phyloP scores from a whole-genome alignment of 2,888 invertebrate species.

The Athalia circularis region DNA sequence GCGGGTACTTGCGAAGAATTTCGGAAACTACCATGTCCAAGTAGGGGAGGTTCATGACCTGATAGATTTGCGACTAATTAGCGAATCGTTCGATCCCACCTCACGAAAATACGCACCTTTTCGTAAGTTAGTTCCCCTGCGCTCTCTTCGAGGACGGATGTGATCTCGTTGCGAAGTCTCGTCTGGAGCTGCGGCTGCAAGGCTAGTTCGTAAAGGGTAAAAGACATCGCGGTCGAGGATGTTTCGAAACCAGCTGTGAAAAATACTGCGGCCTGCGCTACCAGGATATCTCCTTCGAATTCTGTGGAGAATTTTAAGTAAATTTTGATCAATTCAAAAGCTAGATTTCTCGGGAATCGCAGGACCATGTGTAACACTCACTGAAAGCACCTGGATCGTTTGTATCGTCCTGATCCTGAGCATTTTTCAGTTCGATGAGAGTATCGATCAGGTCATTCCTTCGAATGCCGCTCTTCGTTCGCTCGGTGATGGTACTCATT shows the following conservation, averaged over 20 bases:
- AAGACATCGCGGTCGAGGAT: slow-evolving; percentile 60
- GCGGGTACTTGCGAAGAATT: slow-evolving; percentile 71
- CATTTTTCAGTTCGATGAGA: slow-evolving; percentile 72
- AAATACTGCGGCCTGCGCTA: slow-evolving; percentile 64
- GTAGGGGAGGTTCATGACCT: slow-evolving; percentile 50
- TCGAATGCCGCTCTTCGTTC: slow-evolving; percentile 70
- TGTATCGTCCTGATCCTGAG: slow-evolving; percentile 48
- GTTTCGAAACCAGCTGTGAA: slow-evolving; percentile 67
- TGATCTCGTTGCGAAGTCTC: slow-evolving; percentile 59
- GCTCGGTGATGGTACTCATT: slow-evolving; percentile 71
- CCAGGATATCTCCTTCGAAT: slow-evolving; percentile 63
- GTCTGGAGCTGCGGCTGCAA: slow-evolving; percentile 58
- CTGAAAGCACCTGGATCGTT: slow-evolving; percentile 50
- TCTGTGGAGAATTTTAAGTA: slow-evolving; percentile 51
- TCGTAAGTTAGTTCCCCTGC: slow-evolving; percentile 63
- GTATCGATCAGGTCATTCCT: slow-evolving; percentile 75
- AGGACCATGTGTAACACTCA: slow-evolving; percentile 43
- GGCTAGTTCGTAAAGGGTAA: slow-evolving; percentile 63
- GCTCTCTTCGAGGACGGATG: slow-evolving; percentile 51
- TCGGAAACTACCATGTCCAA: slow-evolving; percentile 68
- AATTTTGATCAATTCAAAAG: too few relatives aligned
- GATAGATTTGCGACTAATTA: too few relatives aligned
- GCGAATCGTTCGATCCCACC: not conserved
- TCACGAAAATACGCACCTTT: slow-evolving; percentile 54
- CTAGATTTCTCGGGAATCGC: not conserved